Evolutionary conservation across 37 sponge, comb jelly and placozoan genomes (phyloP), one percentile per base, ranked within the genome.

Genomic region (Ianthella basta): DNA sequence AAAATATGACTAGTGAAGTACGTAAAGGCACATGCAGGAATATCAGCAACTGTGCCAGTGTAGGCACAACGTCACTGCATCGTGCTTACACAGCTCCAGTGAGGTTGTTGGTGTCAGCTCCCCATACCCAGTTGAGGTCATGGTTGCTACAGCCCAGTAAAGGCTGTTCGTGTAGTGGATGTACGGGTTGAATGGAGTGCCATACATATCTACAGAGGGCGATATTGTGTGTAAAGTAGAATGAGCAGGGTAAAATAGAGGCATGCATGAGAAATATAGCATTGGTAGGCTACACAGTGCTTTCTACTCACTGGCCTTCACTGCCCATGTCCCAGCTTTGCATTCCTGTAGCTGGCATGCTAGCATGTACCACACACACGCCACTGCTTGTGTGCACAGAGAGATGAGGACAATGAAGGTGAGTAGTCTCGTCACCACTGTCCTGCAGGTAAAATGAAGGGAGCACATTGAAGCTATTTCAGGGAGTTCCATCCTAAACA

Each of bases 111-210:
- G 86, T 14, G 59, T 55, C 23, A 86, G 55, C 15, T 86, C 87
- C 0, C 86, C 87, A 74, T 90, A 90, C 18, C 87, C 86, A n/a
- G 89, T 88, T 12, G 95, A 88, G 38, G 95, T 94, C 95, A 94
- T 91, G 19, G 95, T 94, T 10, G 91, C 87, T 40, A 89, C 87
- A 35, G 91, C 84, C 91, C 89, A 91, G 85, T 94, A 94, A 16
- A 94, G 73, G 72, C 87, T 89, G 73, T 67, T 94, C 29, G 78
- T 63, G 86, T 94, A 94, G 57, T 90, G 91, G 32, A 75, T 36
- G 78, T 75, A 75, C 12, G 78, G 78, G 54, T 75, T 41, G 25
- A 75, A 75, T 19, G 78, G 21, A 14, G 25, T 44, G 6, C 78
- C 78, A 75, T 75, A 75, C 39, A 86, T 55, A 60, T 61, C 61